Percentiles rank a stretch among this genome's conserved stretches.
Conservation (phyloP, 1,140 invertebrate species). For the Trinorchestia longiramus region DNA sequence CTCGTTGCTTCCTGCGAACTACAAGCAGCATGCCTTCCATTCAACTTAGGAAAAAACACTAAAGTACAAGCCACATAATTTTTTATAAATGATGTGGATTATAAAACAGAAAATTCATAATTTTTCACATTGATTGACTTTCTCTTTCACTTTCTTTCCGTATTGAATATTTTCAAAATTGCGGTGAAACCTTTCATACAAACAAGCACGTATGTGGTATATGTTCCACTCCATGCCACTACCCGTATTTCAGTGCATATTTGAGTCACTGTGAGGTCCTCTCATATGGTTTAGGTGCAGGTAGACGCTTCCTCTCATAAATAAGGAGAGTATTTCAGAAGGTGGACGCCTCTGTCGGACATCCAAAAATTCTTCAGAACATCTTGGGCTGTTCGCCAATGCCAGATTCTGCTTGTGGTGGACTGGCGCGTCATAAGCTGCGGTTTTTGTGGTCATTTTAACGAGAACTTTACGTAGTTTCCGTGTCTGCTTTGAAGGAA, state of each 20-base stretch:
- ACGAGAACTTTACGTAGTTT: background rate
- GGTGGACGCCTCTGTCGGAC: background rate
- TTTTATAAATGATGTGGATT: too few relatives aligned
- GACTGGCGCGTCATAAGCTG: background rate
- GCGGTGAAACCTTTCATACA: too few relatives aligned
- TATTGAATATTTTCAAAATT: too few relatives aligned
- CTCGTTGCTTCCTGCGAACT: too few relatives aligned
- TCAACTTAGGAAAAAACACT: too few relatives aligned
- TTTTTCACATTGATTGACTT: too few relatives aligned
- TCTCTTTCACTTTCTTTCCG: too few relatives aligned
- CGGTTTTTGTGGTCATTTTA: background rate
- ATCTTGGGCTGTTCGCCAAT: background rate
- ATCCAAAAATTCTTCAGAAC: background rate
- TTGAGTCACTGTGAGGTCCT: background rate
- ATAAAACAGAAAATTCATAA: too few relatives aligned
- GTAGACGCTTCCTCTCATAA: background rate
- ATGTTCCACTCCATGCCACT: background rate
- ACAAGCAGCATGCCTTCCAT: too few relatives aligned
- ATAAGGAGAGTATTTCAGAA: background rate
- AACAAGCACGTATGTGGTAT: too few relatives aligned
- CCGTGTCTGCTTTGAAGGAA: background rate
- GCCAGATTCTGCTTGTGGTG: background rate
- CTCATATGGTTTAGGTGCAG: background rate
- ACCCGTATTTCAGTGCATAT: background rate
- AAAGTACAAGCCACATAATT: too few relatives aligned